These are phyloP conservation scores for Drosophila busckii DNA, from an alignment of 1,140 invertebrate species.

Conservation along the genomic window DNA sequence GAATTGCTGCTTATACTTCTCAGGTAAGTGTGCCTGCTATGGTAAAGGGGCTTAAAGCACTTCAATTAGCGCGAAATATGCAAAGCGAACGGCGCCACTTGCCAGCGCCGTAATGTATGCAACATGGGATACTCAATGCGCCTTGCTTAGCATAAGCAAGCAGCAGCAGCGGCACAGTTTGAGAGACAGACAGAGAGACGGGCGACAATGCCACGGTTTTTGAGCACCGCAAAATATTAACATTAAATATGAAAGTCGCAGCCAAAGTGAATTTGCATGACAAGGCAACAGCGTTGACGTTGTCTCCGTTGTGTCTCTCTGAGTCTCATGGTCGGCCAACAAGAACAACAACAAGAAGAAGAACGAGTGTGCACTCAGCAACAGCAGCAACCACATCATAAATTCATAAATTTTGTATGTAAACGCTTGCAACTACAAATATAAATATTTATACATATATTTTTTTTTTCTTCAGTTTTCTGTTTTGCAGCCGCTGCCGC, in stretches of 20 bases:
- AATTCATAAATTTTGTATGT: constrained; percentile 69
- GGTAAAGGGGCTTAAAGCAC: constrained; percentile 17
- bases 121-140: constrained; percentile 54
- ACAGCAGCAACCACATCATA: constrained; percentile 16
- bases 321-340: constrained; percentile 55
- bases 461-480: too few species aligned
- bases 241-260: constrained; percentile 74
- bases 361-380: constrained; percentile 52
- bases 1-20: constrained; percentile 87
- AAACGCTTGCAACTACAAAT: constrained; percentile 51
- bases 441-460: too few species aligned
- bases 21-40: constrained; percentile 55
- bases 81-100: constrained; percentile 57
- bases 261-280: constrained; percentile 74
- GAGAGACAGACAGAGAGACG: too few species aligned
- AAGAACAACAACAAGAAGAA: constrained; percentile 52
- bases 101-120: constrained; percentile 52
- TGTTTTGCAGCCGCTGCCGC: too few species aligned
- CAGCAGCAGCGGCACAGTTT: too few species aligned
- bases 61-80: constrained; percentile 73
- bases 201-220: constrained; percentile 33
- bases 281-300: constrained; percentile 40
- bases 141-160: constrained; percentile 70
- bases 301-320: constrained; percentile 56
- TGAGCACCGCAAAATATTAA: constrained; percentile 55